Evolutionary conservation across 1,140 invertebrate genomes (phyloP).

Genomic region (Zaprionus gabonicus): DNA sequence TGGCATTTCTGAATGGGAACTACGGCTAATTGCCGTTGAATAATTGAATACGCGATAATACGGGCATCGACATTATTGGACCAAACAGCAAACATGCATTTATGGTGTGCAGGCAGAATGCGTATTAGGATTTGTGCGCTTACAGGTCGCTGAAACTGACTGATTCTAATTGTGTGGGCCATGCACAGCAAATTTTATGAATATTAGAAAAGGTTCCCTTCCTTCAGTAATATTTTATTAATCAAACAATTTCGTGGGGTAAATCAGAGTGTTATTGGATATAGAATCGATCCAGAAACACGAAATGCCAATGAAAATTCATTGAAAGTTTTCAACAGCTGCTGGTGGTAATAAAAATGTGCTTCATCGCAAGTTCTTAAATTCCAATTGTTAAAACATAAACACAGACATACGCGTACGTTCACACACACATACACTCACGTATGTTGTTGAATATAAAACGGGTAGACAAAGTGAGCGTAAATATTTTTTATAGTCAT

Average conservation of each 20-base stretch:
- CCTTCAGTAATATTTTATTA: too few species aligned
- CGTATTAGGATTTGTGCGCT: neutral
- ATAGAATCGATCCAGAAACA: neutral
- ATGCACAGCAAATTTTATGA: neutral
- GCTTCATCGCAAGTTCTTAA: conserved; percentile 18
- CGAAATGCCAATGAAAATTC: neutral
- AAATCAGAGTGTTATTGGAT: too few species aligned
- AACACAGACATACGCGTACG: conserved; percentile 15
- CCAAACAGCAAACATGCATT: neutral
- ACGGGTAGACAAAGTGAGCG: conserved; percentile 34
- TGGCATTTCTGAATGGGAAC: neutral
- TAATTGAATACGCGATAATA: conserved; percentile 7
- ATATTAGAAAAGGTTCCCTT: too few species aligned
- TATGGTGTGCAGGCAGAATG: neutral
- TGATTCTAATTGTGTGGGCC: neutral
- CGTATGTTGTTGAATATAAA: conserved; percentile 18
- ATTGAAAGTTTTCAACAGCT: neutral
- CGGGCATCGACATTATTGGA: neutral
- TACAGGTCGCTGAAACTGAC: neutral
- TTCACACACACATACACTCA: neutral
- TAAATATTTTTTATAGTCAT: conserved; percentile 53
- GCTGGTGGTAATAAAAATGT: conserved; percentile 4
- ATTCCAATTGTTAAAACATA: conserved; percentile 43
- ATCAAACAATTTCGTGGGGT: too few species aligned
- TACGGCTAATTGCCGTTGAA: conserved; percentile 5